Conservation (phyloP, 2,797 vertebrate genomes). For the Pogoniulus pusillus region DNA sequence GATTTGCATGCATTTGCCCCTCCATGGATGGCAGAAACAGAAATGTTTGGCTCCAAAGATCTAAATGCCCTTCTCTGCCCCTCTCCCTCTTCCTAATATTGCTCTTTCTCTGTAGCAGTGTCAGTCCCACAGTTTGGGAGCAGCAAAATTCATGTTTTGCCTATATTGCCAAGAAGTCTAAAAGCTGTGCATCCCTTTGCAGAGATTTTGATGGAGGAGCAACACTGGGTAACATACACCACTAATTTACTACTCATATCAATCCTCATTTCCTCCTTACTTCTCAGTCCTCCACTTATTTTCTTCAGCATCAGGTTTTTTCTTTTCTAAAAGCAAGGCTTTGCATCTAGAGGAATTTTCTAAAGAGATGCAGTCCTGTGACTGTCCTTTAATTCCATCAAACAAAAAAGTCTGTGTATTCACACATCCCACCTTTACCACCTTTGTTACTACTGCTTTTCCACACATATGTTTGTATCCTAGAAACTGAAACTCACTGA, state of each 20-base stretch:
- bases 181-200: not conserved
- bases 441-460: not conserved
- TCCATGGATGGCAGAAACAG: not conserved
- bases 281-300: not conserved
- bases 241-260: fast-evolving
- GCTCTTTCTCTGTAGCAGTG: not conserved
- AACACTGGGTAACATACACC: not conserved
- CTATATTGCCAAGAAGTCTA: not conserved
- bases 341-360: not conserved
- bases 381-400: not conserved
- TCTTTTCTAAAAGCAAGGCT: not conserved
- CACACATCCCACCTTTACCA: not conserved
- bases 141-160: not conserved
- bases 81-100: not conserved
- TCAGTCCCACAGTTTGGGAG: not conserved
- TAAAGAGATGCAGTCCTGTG: not conserved
- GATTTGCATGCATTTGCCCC: not conserved
- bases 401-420: not conserved
- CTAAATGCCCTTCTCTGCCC: not conserved
- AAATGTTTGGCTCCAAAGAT: not conserved
- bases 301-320: not conserved
- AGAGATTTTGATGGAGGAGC: not conserved
- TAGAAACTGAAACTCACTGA: not conserved
- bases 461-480: not conserved
- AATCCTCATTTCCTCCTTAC: not conserved